Percentiles rank a stretch among this genome's conserved stretches.
Conservation (phyloP, 2,888 invertebrate genomes). For the Antheraea assamensis region DNA sequence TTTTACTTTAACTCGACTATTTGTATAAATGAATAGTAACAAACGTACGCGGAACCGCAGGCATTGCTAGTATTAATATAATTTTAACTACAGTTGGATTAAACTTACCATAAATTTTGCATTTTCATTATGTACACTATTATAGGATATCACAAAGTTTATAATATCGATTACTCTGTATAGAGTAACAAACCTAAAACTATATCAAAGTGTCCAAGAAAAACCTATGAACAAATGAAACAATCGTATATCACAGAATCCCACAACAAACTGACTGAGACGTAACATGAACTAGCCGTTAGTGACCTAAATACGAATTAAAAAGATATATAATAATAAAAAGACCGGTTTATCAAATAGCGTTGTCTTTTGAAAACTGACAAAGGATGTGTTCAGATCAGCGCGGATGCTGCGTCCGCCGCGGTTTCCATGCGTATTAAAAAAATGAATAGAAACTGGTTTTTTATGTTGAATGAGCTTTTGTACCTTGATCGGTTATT, state of each 20-base stretch:
- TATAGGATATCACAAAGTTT: not conserved
- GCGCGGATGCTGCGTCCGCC: slow-evolving; percentile 74
- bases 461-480: slow-evolving; percentile 72
- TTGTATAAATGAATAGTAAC: too few species aligned
- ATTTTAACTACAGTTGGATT: not conserved
- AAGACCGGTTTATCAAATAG: slow-evolving; percentile 69
- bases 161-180: not conserved
- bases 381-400: slow-evolving; percentile 72
- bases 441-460: slow-evolving; percentile 60
- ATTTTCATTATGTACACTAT: not conserved
- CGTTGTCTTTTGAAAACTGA: slow-evolving; percentile 68
- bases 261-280: slow-evolving; percentile 52
- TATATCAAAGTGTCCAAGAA: not conserved
- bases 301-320: slow-evolving; percentile 70
- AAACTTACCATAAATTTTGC: not conserved
- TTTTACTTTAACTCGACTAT: too few species aligned
- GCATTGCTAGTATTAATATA: not conserved
- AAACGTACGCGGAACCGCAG: too few species aligned
- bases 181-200: not conserved
- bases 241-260: slow-evolving; percentile 40
- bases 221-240: slow-evolving; percentile 24
- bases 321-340: slow-evolving; percentile 50
- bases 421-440: slow-evolving; percentile 52
- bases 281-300: slow-evolving; percentile 57
- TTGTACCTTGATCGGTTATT: slow-evolving; percentile 78